Evolutionary conservation across 1,140 invertebrate genomes (phyloP).

Genomic region (Panulirus ornatus): DNA sequence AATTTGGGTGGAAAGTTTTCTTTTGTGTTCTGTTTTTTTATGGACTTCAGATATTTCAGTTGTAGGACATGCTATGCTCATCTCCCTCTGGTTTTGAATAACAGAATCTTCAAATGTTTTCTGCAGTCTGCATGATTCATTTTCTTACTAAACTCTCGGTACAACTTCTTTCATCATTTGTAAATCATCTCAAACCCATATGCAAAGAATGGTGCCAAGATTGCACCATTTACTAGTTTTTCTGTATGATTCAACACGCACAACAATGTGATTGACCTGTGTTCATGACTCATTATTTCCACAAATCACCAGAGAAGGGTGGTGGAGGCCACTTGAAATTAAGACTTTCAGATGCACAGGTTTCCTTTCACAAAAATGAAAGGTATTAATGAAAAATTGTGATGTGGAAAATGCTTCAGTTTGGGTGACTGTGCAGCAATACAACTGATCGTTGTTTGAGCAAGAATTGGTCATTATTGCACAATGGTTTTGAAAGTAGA

Average conservation of each 20-base stretch:
- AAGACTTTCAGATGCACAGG: not conserved
- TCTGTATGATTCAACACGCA: not conserved
- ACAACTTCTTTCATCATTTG: not conserved
- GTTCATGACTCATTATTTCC: not conserved
- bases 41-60: not conserved
- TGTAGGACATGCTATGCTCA: not conserved
- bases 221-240: not conserved
- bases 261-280: not conserved
- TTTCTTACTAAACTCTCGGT: not conserved
- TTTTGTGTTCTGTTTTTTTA: not conserved
- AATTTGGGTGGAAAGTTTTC: not conserved
- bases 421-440: not conserved
- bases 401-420: not conserved
- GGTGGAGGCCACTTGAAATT: not conserved
- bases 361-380: not conserved
- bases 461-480: not conserved
- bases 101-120: no score
- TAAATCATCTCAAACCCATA: not conserved
- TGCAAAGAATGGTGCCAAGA: not conserved
- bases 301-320: not conserved
- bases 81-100: no score
- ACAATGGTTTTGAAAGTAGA: not conserved
- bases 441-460: not conserved
- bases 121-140: no score
- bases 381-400: not conserved